Percentiles rank a stretch among this genome's conserved stretches.
Evolutionary conservation across 1,140 invertebrate species (phyloP).

Genomic region (Lepeophtheirus salmonis): DNA sequence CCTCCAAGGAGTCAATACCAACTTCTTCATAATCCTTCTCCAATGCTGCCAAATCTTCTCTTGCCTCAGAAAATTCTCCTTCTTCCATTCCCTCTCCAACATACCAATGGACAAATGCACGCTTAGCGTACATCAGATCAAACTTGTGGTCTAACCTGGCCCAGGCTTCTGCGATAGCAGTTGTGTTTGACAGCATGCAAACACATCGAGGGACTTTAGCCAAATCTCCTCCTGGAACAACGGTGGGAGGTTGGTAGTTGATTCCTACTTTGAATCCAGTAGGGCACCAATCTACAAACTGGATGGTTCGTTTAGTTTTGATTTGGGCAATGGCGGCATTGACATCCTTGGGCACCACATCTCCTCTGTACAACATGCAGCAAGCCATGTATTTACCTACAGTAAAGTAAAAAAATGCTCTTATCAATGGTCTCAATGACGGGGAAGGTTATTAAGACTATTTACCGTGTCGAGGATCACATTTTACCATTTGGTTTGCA

Average conservation of each 20-base stretch:
- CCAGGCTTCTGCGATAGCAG: constrained; percentile 36
- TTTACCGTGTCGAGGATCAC: constrained; percentile 35
- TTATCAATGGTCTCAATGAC: constrained; percentile 33
- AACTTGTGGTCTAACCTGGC: constrained; percentile 37
- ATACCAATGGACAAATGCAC: constrained; percentile 52
- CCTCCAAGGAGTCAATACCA: constrained; percentile 39
- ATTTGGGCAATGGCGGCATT: too few relatives aligned
- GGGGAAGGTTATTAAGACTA: too few relatives aligned
- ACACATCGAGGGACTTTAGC: constrained; percentile 13
- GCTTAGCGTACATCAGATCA: constrained; percentile 45
- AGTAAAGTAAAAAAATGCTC: constrained; percentile 28
- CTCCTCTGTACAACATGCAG: too few relatives aligned
- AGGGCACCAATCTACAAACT: too few relatives aligned
- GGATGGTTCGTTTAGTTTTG: too few relatives aligned
- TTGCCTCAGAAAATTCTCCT: constrained; percentile 62
- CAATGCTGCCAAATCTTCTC: constrained; percentile 61
- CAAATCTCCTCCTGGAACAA: too few relatives aligned
- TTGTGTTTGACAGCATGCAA: too few relatives aligned
- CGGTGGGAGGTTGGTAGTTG: too few relatives aligned
- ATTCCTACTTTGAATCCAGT: too few relatives aligned
- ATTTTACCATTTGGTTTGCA: constrained; percentile 46
- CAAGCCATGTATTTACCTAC: too few relatives aligned
- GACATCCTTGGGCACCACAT: too few relatives aligned
- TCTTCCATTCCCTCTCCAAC: constrained; percentile 70
- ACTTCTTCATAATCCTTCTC: constrained; percentile 70